Conservation (phyloP, 30 jellyfish, hydroid and myxozoan species). For the Aurelia coerulea region DNA sequence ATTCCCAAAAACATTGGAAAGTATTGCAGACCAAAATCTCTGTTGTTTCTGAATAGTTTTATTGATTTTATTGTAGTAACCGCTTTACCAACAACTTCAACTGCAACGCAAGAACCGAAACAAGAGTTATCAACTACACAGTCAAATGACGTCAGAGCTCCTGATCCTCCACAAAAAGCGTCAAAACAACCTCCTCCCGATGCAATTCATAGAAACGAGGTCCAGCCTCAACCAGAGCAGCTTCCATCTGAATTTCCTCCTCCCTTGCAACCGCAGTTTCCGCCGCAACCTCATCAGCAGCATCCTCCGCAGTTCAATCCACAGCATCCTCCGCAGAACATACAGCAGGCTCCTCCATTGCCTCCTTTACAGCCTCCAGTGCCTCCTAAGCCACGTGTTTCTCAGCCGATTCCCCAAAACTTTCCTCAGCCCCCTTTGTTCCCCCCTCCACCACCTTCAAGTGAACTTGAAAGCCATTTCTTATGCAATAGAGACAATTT, state of each 20-base stretch:
- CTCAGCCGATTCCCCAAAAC: constrained; percentile 1
- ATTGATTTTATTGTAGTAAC: too few relatives aligned
- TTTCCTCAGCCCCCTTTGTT: constrained; percentile 7
- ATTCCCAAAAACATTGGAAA: too few relatives aligned
- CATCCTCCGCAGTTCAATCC: not conserved
- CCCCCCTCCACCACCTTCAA: constrained; percentile 80
- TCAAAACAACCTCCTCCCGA: too few relatives aligned
- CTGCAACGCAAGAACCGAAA: not conserved
- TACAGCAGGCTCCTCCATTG: not conserved
- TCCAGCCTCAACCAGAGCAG: too few relatives aligned
- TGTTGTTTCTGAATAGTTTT: too few relatives aligned
- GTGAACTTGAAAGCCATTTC: constrained; percentile 35
- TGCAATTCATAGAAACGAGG: too few relatives aligned
- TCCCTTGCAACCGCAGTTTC: not conserved
- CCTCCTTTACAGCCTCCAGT: not conserved
- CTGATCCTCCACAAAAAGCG: too few relatives aligned
- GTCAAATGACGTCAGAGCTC: too few relatives aligned
- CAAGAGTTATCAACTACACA: not conserved
- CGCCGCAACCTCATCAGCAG: constrained; percentile 2
- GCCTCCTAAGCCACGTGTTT: not conserved
- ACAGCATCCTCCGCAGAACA: not conserved
- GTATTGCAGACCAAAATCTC: too few relatives aligned
- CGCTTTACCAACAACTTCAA: too few relatives aligned
- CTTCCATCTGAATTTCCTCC: constrained; percentile 7
- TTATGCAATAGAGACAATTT: constrained; percentile 50